A percentile compares a stretch with the other conserved stretches of the same genome.
phyloP scores from a whole-genome alignment of 2,113 vertebrate genomes.

The Circaetus gallicus region DNA sequence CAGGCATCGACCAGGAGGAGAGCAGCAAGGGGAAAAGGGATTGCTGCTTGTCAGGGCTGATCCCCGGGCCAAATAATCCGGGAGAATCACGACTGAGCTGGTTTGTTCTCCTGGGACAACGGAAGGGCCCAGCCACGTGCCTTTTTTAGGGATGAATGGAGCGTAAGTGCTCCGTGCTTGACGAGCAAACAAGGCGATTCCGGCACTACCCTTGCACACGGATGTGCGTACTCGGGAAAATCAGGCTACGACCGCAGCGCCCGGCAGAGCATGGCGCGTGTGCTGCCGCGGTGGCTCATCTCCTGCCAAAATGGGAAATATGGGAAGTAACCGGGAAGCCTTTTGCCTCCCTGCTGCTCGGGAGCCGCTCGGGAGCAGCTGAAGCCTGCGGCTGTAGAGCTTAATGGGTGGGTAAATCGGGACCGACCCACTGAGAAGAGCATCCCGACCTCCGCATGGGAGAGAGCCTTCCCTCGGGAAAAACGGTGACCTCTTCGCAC shows the following conservation, averaged over 20 bases:
- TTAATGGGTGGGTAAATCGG: fast-evolving
- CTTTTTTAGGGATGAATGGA: not conserved
- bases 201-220: too few relatives aligned
- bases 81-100: not conserved
- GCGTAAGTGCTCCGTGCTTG: not conserved
- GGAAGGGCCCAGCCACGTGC: not conserved
- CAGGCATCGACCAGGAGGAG: too few relatives aligned
- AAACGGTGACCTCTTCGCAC: fast-evolving
- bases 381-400: not conserved
- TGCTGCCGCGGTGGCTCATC: not conserved
- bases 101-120: not conserved
- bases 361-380: not conserved
- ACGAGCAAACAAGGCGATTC: not conserved
- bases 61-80: not conserved
- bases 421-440: fast-evolving
- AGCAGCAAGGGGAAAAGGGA: not conserved
- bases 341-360: not conserved
- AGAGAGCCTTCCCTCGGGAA: not conserved
- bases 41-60: not conserved
- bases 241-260: not conserved
- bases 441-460: fast-evolving
- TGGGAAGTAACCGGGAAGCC: not conserved
- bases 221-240: not conserved
- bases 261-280: not conserved
- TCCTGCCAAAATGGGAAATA: not conserved